These are phyloP conservation scores for Australoheros scitulus DNA, from an alignment of 2,113 vertebrate species.

Conservation along the genomic window DNA sequence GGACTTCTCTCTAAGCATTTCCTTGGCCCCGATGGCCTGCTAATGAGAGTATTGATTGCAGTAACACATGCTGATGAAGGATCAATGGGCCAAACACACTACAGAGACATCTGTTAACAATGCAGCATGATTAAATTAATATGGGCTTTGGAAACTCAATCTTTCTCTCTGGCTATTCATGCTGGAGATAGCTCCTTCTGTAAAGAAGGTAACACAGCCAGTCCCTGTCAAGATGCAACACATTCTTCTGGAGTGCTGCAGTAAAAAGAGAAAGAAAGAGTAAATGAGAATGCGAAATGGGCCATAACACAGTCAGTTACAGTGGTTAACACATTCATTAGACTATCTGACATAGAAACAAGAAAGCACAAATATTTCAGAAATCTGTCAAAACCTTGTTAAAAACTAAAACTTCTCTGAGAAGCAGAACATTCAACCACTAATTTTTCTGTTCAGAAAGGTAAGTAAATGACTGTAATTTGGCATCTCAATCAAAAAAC, in stretches of 20 bases:
- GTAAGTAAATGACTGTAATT: too few species aligned
- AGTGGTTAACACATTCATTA: neutral
- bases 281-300: neutral
- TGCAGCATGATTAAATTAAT: slow-evolving; percentile 73
- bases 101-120: slow-evolving; percentile 80
- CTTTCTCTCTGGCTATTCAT: slow-evolving; percentile 46
- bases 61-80: slow-evolving; percentile 73
- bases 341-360: neutral
- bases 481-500: neutral
- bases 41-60: slow-evolving; percentile 76
- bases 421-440: neutral
- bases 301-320: neutral
- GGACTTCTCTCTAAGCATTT: slow-evolving; percentile 50
- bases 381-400: neutral
- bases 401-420: too few species aligned
- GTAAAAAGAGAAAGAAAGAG: neutral
- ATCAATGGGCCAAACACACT: slow-evolving; percentile 55
- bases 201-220: slow-evolving; percentile 29
- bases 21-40: slow-evolving; percentile 46
- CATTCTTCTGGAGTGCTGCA: neutral
- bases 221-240: slow-evolving; percentile 23
- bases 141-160: slow-evolving; percentile 65
- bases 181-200: slow-evolving; percentile 36
- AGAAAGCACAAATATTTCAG: neutral
- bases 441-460: neutral